These are phyloP conservation scores for Mesorhabditis sp. DNA, from an alignment of 2,888 invertebrate species.

Conservation along the genomic window DNA sequence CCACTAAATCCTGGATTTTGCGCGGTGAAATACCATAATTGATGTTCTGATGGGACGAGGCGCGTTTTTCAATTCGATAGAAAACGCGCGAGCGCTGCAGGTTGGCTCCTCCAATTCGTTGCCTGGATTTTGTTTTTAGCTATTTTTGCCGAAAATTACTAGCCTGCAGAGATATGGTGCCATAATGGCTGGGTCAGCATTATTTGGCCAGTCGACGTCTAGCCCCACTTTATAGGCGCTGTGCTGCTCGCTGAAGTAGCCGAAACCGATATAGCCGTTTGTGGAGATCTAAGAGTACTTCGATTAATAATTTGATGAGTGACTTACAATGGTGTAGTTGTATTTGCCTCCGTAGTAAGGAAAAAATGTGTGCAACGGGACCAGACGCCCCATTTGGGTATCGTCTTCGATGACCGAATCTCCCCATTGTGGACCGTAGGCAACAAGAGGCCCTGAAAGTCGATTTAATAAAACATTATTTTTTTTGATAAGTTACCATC, in stretches of 20 bases:
- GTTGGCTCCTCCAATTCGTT: constrained; percentile 3
- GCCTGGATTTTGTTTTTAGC: not conserved
- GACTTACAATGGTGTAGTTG: constrained; percentile 46
- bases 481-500: not conserved
- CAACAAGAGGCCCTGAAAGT: not conserved
- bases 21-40: not conserved
- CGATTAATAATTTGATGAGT: not conserved
- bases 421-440: not conserved
- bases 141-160: constrained; percentile 9
- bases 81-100: not conserved
- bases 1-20: not conserved
- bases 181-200: constrained; percentile 27
- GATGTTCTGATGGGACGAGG: not conserved
- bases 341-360: constrained; percentile 51
- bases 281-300: constrained; percentile 23
- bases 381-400: constrained; percentile 14
- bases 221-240: constrained; percentile 17
- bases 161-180: constrained; percentile 29
- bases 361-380: constrained; percentile 40
- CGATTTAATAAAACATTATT: too few species aligned
- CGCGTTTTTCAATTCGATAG: constrained; percentile 1
- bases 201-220: constrained; percentile 26
- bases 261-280: constrained; percentile 28
- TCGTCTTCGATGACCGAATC: constrained; percentile 15
- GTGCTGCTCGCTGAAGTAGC: constrained; percentile 23